Base-by-base conservation (phyloP, 2,888 invertebrate species). In the Lydus trimaculatus region DNA sequence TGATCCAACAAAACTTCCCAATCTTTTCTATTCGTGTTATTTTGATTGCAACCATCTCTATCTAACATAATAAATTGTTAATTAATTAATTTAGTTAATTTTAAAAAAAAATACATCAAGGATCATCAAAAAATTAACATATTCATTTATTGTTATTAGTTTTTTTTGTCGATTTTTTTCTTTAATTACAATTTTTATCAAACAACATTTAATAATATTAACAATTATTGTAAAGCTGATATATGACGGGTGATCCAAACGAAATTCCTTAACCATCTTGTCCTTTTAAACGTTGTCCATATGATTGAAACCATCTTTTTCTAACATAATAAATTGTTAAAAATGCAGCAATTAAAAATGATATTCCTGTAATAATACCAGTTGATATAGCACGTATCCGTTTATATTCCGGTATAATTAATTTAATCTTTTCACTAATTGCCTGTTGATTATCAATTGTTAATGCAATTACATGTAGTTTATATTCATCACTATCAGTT, bases 401-500 rank as follows among this genome's bases (percentile, higher is more conserved):
- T 72, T 90, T 88, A 83, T 91, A 92, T 62, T 90, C 89, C 58
- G 94, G 93, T 76, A 93, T 91, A 70, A 88, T 88, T 66, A 93
- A 85, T 67, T 87, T 86, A 61, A 91, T 87, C 75, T 89, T 90
- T 60, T 90, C 90, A 73, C 91, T 89, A 58, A 88, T 87, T n/a
- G 90, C 88, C 74, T 90, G 87, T 74, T 88, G 90, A 79, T 89
- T 89, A 66, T 88, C 88, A 1, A 86, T 81, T 0, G 91, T 89
- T 69, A 90, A 85, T 0, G 94, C 91, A 71, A 89, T 83, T 68
- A 96, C 93, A 84, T 92, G 91, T 79, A 95, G 91, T 78, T 89
- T 88, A 83, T 95, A 95, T 63, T 87, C 88, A 76, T 87, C 89
- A 74, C 94, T 94, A 80, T 94, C 94, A 76, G 90, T 89, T 74